Evolutionary conservation across 2,888 invertebrate genomes (phyloP), one percentile per base, ranked within the genome.

Genomic region (Caenorhabditis japonica): DNA sequence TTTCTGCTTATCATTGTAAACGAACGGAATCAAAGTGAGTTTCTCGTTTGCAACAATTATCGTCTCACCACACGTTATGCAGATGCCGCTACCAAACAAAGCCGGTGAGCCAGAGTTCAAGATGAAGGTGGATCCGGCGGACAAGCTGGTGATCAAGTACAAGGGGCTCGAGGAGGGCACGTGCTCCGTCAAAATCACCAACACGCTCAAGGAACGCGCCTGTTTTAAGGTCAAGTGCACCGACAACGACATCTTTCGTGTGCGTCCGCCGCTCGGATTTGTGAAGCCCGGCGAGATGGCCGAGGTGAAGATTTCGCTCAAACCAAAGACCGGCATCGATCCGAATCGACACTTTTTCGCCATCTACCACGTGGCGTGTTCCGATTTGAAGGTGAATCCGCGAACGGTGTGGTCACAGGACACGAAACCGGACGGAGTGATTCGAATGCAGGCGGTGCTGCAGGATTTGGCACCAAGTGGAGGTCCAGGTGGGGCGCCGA

Each of bases 211-310:
- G 38, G 75, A 75, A 8, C 75, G 77, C 30, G 74, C 73, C 5
- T 73, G 68, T 23, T 83, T 72, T 74, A 83, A 83, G 60, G 79
- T 82, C 27, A 84, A 81, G 39, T 81, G 81, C 70, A 84, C 83
- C 19, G 77, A 77, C 60, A 81, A 79, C 51, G 80, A 81, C 2
- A 73, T 82, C 60, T 84, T 83, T 61, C 83, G 83, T 21, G 83
- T 82, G n/a, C 81, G 82, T 38, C 82, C 82, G 27, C 82, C 83
- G 4, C 64, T 84, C 43, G 81, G 80, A 15, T 84, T 79, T 60
- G 43, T 83, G 33, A 74, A 75, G 33, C 59, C 82, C 19, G 78
- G 76, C 30, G 79, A 82, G 13, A 51, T 79, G 15, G 25, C 73
- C 12, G 36, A 13, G 13, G 69, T 83, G 41, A 75, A 70, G 49